Percentiles rank a stretch among this genome's conserved stretches.
Evolutionary conservation across 2,113 vertebrate species (phyloP).

Genomic region (Melanerpes formicivorus): DNA sequence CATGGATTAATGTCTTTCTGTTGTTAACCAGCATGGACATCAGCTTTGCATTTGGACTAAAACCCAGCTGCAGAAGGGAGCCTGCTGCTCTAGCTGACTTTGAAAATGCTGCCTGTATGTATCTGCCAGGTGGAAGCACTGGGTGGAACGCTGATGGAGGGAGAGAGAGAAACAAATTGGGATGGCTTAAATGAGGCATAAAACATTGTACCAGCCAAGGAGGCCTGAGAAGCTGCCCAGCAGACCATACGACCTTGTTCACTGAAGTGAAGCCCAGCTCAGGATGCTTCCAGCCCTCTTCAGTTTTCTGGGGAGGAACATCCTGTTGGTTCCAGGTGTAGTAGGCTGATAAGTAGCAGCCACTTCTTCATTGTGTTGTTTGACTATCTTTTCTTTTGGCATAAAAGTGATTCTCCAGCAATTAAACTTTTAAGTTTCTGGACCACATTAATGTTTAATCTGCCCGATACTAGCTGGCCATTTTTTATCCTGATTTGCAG

Average conservation of each 20-base stretch:
- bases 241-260: not conserved
- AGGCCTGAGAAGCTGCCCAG: conserved; percentile 3
- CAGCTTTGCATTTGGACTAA: not conserved
- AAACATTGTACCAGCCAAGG: not conserved
- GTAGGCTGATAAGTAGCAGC: not conserved
- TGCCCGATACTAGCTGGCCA: not conserved
- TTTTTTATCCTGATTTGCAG: conserved; percentile 27
- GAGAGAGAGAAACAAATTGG: not conserved
- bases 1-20: not conserved
- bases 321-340: not conserved
- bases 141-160: not conserved
- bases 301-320: not conserved
- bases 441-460: not conserved
- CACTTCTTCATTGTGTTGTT: not conserved
- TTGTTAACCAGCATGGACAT: not conserved
- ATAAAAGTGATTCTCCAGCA: not conserved
- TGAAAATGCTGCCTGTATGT: not conserved
- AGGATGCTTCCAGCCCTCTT: not conserved
- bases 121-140: not conserved
- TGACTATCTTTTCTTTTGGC: not conserved
- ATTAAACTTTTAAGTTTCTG: not conserved
- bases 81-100: not conserved
- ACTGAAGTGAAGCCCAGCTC: not conserved
- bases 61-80: not conserved
- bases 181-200: not conserved